These are phyloP conservation scores for Microplitis mediator DNA, from an alignment of 1,140 invertebrate genomes.

Conservation along the genomic window DNA sequence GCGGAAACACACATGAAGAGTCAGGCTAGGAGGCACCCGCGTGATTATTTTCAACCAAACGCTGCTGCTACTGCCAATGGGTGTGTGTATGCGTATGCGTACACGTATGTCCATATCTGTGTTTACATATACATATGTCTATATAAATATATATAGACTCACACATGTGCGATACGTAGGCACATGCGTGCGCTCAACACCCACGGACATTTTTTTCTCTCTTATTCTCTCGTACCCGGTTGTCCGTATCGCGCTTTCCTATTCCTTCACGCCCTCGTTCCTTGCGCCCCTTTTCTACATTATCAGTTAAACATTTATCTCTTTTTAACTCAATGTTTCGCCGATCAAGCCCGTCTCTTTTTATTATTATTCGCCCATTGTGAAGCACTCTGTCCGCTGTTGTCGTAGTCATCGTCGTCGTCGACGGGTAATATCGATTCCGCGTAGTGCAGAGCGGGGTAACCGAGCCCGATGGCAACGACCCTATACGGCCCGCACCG, in stretches of 20 bases:
- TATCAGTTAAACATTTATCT: neutral
- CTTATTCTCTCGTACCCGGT: neutral
- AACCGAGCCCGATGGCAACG: slow-evolving; percentile 52
- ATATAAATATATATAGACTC: neutral
- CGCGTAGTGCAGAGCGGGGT: slow-evolving; percentile 40
- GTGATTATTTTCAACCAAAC: slow-evolving; percentile 34
- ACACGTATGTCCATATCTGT: no score
- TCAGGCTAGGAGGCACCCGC: slow-evolving; percentile 26
- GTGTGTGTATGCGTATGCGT: no score
- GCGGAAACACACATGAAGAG: slow-evolving; percentile 29
- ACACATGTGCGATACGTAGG: neutral
- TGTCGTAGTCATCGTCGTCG: slow-evolving; percentile 23
- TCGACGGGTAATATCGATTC: slow-evolving; percentile 51
- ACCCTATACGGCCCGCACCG: slow-evolving; percentile 44
- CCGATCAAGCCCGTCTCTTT: neutral
- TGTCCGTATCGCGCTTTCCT: neutral
- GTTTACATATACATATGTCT: neutral
- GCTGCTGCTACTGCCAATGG: neutral
- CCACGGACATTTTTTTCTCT: neutral
- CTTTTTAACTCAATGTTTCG: neutral
- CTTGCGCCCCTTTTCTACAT: neutral
- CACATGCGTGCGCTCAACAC: slow-evolving; percentile 5
- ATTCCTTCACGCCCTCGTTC: slow-evolving; percentile 16
- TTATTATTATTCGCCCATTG: neutral
- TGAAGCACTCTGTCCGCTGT: neutral